Base-by-base conservation (phyloP, 1,140 invertebrate genomes). In the Archivesica marissinica region DNA sequence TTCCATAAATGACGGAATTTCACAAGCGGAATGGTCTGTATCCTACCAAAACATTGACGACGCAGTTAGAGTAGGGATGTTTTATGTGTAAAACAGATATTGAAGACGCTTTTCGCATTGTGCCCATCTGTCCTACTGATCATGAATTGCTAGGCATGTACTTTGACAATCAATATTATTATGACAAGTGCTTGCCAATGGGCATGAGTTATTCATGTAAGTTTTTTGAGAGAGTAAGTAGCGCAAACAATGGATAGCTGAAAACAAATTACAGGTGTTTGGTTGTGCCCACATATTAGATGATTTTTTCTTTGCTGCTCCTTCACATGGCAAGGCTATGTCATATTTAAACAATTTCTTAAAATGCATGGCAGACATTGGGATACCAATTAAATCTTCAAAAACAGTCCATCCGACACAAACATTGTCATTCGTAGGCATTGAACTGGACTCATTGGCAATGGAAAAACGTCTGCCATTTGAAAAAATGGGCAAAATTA, bases 141-240 rank as follows among this genome's bases (percentile, higher is more conserved):
- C 66, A 44, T 74, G 64, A 82, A 20, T 64, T 83, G 41, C 56
- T 86, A 33, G 83, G 80, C 35, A 79, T 86, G 79, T 61, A 20
- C n/a, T n/a, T 88, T 38, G 78, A 81, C 7, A 13, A 77, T 28
- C 0, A 80, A 6, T 81, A 64, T 64, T 88, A 79, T 25, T 86
- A 52, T 80, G 87, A 88, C 52, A 64, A 64, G 44, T 56, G 41
- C 47, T 56, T 87, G 2, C 78, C 77, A 6, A 85, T 88, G 76
- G 87, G 85, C 20, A 17, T 47, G 6, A 47, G 23, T 59, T 72
- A 28, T 79, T 76, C 75, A 35, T 88, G 85, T 70, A 20, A 47
- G 6, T 52, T 85, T n/a, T 87, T 88, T 85, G 85, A 87, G 59
- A 35, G 75, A 66, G 82, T 87, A 47, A 78, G 72, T 30, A 66